These are phyloP conservation scores for Lamprologus speciosus DNA, from an alignment of 2,113 vertebrate species.

Conservation along the genomic window DNA sequence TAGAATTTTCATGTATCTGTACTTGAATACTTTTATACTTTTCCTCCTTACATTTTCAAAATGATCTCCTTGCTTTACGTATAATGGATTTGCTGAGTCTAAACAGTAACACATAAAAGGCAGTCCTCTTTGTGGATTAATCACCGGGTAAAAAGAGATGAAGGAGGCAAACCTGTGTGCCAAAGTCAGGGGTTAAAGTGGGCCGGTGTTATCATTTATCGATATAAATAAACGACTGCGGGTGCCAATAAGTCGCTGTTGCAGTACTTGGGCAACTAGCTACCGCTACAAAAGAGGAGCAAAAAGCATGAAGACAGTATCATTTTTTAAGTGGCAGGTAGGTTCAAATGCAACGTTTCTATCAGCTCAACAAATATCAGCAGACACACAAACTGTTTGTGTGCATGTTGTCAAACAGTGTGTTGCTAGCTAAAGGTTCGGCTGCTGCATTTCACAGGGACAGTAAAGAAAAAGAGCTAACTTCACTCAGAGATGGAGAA, in stretches of 20 bases:
- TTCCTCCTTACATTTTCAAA: not conserved
- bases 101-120: not conserved
- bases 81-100: not conserved
- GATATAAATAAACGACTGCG: not conserved
- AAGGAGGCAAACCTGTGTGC: not conserved
- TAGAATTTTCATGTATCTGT: not conserved
- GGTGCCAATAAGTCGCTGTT: not conserved
- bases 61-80: not conserved
- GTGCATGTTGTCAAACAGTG: not conserved
- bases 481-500: not conserved
- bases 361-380: not conserved
- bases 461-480: not conserved
- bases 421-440: not conserved
- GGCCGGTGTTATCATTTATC: not conserved
- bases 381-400: not conserved
- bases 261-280: not conserved
- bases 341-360: not conserved
- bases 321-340: not conserved
- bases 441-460: not conserved
- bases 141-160: not conserved
- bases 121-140: not conserved
- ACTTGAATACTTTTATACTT: not conserved
- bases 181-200: not conserved
- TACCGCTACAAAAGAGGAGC: not conserved
- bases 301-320: not conserved